Conservation (phyloP, 2,113 vertebrate species). For the Agelaius phoeniceus region DNA sequence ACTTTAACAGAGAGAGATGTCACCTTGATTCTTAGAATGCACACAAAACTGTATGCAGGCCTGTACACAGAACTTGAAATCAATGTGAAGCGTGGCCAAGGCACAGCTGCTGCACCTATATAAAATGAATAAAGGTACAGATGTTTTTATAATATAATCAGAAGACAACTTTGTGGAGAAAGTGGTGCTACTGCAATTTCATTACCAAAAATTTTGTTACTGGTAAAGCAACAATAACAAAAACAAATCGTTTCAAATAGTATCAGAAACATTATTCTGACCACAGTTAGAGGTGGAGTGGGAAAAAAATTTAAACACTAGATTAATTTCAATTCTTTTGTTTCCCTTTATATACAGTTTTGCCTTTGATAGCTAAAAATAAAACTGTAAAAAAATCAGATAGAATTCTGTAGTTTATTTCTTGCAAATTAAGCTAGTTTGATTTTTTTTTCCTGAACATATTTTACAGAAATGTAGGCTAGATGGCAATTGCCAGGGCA, state of each 20-base stretch:
- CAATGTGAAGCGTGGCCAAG: background rate
- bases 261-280: background rate
- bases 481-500: background rate
- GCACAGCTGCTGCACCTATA: background rate
- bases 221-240: background rate
- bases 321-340: background rate
- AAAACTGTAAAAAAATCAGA: background rate
- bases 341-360: background rate
- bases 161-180: background rate
- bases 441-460: background rate
- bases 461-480: background rate
- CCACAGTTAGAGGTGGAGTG: background rate
- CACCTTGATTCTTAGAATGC: background rate
- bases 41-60: rapidly evolving
- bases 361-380: background rate
- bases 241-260: background rate
- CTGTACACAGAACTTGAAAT: background rate
- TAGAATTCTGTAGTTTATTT: background rate
- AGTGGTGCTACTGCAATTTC: background rate
- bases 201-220: background rate
- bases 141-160: background rate
- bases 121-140: background rate
- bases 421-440: background rate
- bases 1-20: background rate
- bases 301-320: background rate